These are phyloP conservation scores for Lagopus muta DNA, from an alignment of 2,113 vertebrate species.

Conservation along the genomic window DNA sequence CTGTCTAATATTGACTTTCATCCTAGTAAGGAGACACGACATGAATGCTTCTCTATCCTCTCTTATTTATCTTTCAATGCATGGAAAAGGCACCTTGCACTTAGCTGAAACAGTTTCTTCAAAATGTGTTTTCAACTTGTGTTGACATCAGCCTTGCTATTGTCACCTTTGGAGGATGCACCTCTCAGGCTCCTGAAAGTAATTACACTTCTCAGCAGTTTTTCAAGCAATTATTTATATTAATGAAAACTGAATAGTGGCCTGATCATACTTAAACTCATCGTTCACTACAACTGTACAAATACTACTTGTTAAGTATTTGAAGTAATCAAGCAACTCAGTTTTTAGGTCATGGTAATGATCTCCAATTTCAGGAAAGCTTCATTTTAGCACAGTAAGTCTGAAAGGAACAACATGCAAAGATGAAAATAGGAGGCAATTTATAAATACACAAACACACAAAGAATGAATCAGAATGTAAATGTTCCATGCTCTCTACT, in stretches of 20 bases:
- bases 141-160: background rate
- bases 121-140: fast-evolving
- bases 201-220: background rate
- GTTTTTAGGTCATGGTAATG: background rate
- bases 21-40: background rate
- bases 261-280: background rate
- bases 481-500: background rate
- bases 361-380: background rate
- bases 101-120: background rate
- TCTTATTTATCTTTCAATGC: background rate
- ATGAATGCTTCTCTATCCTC: background rate
- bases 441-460: background rate
- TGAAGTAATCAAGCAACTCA: background rate
- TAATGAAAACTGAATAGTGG: background rate
- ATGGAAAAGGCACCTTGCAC: background rate
- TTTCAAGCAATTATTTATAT: background rate
- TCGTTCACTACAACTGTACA: background rate
- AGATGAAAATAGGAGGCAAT: background rate
- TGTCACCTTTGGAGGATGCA: background rate
- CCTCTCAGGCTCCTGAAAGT: background rate
- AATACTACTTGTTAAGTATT: background rate
- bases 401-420: background rate
- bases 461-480: background rate
- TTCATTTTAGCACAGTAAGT: background rate
- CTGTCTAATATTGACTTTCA: background rate